Evolutionary conservation across 2,113 vertebrate species (phyloP), one percentile per base, ranked within the genome.

Genomic region (Cottus gobio): DNA sequence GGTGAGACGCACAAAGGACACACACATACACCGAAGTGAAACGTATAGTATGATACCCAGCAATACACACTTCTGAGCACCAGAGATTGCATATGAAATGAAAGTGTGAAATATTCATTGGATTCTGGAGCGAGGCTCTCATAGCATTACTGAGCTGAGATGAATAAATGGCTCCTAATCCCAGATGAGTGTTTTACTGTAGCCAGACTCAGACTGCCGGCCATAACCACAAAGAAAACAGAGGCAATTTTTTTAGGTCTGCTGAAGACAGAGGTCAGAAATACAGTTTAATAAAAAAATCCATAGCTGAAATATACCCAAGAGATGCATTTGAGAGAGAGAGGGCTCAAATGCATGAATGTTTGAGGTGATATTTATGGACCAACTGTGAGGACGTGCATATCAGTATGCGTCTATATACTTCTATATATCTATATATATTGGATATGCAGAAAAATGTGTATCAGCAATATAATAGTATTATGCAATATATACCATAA

Each of bases 51-150:
- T 83, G 62, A 90, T 77, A 83, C 63, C 48, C 54, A 71, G 83
- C 84, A 73, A 37, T 56, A 78, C 75, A 78, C 78, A 82, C 84
- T 82, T 68, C 74, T 85, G 72, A 91, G 85, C 84, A 84, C 24
- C 85, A 85, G 85, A 88, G 90, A 89, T 82, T 88, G 82, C 86
- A 85, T 83, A 86, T 83, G 82, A 91, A 91, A 91, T 93, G 84
- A 85, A 90, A 90, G 82, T 90, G 87, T 92, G 86, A 93, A 91
- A 92, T 93, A 92, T 93, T 92, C 90, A 93, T 91, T 91, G 89
- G 80, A 87, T 91, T 92, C 74, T 84, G 78, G 77, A 80, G 89
- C 63, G 42, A 77, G 81, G 84, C 90, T 90, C 82, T 92, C 77
- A 36, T 76, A 87, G 85, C 76, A 71, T 90, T 87, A 89, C 88